These are phyloP conservation scores for Morus bassanus DNA, from an alignment of 2,797 vertebrate genomes.

Conservation along the genomic window DNA sequence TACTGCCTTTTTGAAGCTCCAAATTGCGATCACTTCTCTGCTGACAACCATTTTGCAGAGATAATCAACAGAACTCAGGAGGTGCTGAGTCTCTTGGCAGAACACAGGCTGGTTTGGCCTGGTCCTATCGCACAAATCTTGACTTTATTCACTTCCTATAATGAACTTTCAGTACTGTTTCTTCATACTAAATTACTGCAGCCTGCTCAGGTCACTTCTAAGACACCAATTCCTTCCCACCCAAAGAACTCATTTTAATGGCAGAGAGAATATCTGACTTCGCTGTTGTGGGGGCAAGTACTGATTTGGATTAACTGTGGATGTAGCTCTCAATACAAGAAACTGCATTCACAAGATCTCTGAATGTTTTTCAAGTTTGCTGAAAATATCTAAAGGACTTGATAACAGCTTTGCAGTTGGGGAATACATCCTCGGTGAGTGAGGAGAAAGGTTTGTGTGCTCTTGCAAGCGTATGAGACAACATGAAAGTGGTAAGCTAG, in stretches of 20 bases:
- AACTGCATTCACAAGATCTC: background rate
- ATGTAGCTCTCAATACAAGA: background rate
- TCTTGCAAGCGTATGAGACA: background rate
- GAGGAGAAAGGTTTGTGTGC: background rate
- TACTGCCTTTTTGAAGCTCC: background rate
- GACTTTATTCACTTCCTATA: background rate
- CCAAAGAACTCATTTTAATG: background rate
- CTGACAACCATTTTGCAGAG: background rate
- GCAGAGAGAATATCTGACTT: background rate
- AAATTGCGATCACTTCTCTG: background rate
- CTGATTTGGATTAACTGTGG: background rate
- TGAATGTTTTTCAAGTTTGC: background rate
- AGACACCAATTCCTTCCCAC: background rate
- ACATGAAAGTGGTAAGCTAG: background rate
- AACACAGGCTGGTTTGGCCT: background rate
- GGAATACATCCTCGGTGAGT: background rate
- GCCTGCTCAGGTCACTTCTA: background rate
- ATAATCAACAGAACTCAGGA: background rate
- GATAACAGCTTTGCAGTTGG: background rate
- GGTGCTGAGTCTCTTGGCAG: background rate
- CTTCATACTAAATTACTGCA: background rate
- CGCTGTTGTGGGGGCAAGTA: background rate
- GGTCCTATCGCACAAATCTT: background rate
- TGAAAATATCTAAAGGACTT: background rate
- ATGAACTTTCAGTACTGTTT: background rate